Percentiles rank a stretch among this genome's conserved stretches.
Evolutionary conservation across 2,888 invertebrate species (phyloP).

Genomic region (Callyntrura sp.): DNA sequence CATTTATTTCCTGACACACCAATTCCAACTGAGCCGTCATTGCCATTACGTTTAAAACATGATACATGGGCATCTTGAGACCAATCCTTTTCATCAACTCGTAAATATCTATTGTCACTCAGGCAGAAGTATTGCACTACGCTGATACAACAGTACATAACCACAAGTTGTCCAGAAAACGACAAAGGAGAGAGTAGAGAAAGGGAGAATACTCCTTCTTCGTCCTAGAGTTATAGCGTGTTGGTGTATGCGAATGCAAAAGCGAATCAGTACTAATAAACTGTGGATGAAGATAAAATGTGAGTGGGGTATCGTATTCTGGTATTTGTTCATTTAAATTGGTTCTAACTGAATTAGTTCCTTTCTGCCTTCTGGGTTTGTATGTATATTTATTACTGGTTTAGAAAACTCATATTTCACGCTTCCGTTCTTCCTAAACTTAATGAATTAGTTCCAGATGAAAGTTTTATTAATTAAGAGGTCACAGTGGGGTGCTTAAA

Average conservation of each 20-base stretch:
- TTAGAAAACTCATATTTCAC: constrained; percentile 75
- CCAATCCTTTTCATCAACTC: constrained; percentile 42
- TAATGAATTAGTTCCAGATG: constrained; percentile 83
- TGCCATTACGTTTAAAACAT: too few species aligned
- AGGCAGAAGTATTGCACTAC: neutral
- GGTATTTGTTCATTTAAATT: constrained; percentile 48
- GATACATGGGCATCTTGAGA: constrained; percentile 66
- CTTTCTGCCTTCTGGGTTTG: neutral
- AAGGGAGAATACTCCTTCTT: neutral
- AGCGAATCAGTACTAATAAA: constrained; percentile 10
- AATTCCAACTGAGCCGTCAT: too few species aligned
- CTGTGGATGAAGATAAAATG: constrained; percentile 36
- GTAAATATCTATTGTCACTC: neutral
- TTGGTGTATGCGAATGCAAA: neutral
- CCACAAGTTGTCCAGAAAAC: neutral
- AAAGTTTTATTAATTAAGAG: constrained; percentile 83
- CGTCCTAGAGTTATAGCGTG: neutral
- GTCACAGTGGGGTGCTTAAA: constrained; percentile 82
- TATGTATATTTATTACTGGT: neutral
- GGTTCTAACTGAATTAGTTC: constrained; percentile 20
- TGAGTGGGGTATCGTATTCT: neutral
- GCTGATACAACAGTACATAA: neutral
- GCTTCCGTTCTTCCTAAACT: constrained; percentile 71
- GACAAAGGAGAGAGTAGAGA: neutral
- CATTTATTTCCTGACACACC: neutral